These are phyloP conservation scores for Cistogaster globosa DNA, from an alignment of 2,888 invertebrate genomes.

Conservation along the genomic window DNA sequence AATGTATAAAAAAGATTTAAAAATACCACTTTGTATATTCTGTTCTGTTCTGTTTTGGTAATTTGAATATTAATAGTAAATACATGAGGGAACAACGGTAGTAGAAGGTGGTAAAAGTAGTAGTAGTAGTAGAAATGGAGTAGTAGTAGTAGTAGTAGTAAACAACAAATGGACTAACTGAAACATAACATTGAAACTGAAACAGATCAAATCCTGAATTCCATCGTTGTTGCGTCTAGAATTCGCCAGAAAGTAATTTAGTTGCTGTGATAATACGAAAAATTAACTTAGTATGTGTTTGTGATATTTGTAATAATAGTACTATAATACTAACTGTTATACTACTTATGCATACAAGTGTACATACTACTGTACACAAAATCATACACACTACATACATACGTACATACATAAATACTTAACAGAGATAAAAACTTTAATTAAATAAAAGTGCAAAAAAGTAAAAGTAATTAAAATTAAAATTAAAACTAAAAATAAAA, in stretches of 20 bases:
- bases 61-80: constrained; percentile 41
- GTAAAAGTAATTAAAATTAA: neutral
- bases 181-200: constrained; percentile 70
- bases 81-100: constrained; percentile 54
- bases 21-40: constrained; percentile 61
- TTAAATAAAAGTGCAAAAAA: neutral
- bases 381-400: constrained; percentile 28
- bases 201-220: constrained; percentile 77
- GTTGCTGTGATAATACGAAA: constrained; percentile 80
- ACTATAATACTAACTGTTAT: constrained; percentile 33
- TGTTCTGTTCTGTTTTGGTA: constrained; percentile 53
- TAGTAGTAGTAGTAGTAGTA: constrained; percentile 61
- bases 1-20: constrained; percentile 29
- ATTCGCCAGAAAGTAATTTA: constrained; percentile 77
- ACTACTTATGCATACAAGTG: neutral
- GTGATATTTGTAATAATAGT: constrained; percentile 36
- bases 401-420: constrained; percentile 1
- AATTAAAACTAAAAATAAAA: neutral
- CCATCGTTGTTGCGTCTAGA: constrained; percentile 77
- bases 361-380: constrained; percentile 10
- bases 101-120: constrained; percentile 64
- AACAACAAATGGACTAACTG: constrained; percentile 72
- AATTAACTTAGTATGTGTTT: constrained; percentile 73
- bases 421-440: neutral
- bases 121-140: constrained; percentile 47